Base-by-base conservation (phyloP, 2,888 invertebrate species). In the Rhaphigaster nebulosa region DNA sequence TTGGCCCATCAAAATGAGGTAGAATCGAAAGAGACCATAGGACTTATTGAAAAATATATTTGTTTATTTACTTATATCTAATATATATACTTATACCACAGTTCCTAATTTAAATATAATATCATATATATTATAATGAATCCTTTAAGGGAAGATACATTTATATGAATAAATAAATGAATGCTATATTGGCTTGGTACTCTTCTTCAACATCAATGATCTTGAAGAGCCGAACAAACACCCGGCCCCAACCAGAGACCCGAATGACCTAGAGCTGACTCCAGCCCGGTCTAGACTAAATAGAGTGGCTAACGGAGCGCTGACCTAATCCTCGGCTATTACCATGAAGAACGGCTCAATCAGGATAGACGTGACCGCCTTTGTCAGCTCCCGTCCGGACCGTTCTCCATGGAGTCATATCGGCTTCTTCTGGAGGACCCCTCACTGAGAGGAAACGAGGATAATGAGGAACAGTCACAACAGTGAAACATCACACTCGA, bases 301-400 rank as follows among this genome's bases (percentile, higher is more conserved):
- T 80, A 84, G 84, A 84, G n/a, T 41, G n/a, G n/a, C 84, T 84
- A 84, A 84, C 84, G 84, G 84, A 29, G 45, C n/a, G 84, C 84
- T 50, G 84, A 50, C 84, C 84, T n/a, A 84, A 84, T 84, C 84
- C 84, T 8, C 26, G 34, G n/a, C 84, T 38, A 84, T 84, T 84
- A 50, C 84, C 84, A 84, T 84, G 84, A 84, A 84, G 84, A 50
- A 84, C 84, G 84, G 84, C 84, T 84, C 84, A 50, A 84, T 84
- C 84, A 84, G 84, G 26, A 84, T 84, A 50, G 84, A 50, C 84
- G 84, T 84, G 84, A 45, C 45, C 84, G 45, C 84, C 84, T 45
- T 84, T 84, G 84, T 84, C 84, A 41, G 84, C n/a, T 50, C 45
- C 41, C 15, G 84, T 15, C 12, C 45, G 45, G 84, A 50, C 84